Percentiles rank a stretch among this genome's conserved stretches.
These are phyloP conservation scores for Stictonetta naevosa DNA, from an alignment of 2,113 vertebrate genomes.

Conservation along the genomic window DNA sequence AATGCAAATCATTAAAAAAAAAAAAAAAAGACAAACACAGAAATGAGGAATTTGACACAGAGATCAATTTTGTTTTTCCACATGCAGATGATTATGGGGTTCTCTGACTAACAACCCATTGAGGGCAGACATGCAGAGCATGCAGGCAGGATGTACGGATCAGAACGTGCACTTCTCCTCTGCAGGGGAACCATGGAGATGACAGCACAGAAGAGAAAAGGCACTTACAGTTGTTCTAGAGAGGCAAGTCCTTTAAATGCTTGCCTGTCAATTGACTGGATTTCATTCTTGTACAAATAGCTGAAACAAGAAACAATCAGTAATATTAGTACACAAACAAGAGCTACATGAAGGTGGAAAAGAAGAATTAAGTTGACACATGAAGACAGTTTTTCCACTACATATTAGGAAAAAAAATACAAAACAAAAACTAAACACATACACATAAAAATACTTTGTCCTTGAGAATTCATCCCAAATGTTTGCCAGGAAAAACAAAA, in stretches of 20 bases:
- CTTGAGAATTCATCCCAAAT: slow-evolving; percentile 1
- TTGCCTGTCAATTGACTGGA: slow-evolving; percentile 99
- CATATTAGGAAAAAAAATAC: slow-evolving; percentile 42
- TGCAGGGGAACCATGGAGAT: slow-evolving; percentile 56
- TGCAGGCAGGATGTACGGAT: slow-evolving; percentile 65
- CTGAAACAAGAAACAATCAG: slow-evolving; percentile 96
- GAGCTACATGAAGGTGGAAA: slow-evolving; percentile 59
- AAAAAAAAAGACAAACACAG: slow-evolving; percentile 38
- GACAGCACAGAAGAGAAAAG: slow-evolving; percentile 72
- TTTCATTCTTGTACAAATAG: slow-evolving; percentile 99
- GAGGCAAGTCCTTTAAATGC: slow-evolving; percentile 99
- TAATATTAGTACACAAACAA: slow-evolving; percentile 86
- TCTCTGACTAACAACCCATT: slow-evolving; percentile 49
- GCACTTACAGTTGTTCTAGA: slow-evolving; percentile 99
- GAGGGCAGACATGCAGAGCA: slow-evolving; percentile 79
- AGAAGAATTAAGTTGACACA: slow-evolving; percentile 55
- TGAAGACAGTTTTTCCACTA: slow-evolving; percentile 63
- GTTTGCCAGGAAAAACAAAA: background rate
- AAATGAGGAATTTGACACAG: slow-evolving; percentile 52
- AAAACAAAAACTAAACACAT: slow-evolving; percentile 50
- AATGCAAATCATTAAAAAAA: slow-evolving; percentile 49
- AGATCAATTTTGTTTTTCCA: background rate
- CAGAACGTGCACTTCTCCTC: slow-evolving; percentile 59
- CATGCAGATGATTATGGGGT: slow-evolving; percentile 52
- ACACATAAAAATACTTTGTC: slow-evolving; percentile 36